Conservation (phyloP, 2,113 vertebrate genomes). For the Lepus americanus region DNA sequence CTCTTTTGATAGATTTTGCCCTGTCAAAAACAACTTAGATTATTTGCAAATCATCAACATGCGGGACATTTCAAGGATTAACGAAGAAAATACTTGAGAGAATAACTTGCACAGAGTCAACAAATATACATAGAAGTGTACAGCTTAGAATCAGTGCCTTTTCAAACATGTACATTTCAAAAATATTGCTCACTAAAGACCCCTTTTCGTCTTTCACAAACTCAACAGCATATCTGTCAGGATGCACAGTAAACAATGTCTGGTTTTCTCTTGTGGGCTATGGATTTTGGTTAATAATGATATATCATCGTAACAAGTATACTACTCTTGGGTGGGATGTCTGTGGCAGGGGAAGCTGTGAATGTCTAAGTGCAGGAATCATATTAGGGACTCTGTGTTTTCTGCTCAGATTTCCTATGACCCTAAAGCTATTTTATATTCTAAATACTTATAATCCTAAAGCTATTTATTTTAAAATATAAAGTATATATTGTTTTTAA, state of each 20-base stretch:
- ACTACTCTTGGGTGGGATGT: background rate
- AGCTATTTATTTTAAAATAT: background rate
- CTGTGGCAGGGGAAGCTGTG: background rate
- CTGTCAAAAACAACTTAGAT: conserved; percentile 27
- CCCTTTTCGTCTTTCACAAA: background rate
- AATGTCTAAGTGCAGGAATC: background rate
- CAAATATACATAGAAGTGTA: background rate
- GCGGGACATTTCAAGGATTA: background rate
- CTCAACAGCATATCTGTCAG: background rate
- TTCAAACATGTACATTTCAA: rapidly evolving
- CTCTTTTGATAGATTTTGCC: background rate
- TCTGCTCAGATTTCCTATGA: background rate
- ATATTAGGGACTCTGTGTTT: background rate
- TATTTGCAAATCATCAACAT: conserved; percentile 33
- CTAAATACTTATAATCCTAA: background rate
- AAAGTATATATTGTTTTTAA: background rate
- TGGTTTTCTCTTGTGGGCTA: background rate
- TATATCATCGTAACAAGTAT: background rate
- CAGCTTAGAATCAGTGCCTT: background rate
- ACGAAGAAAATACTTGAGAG: background rate
- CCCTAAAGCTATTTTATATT: background rate
- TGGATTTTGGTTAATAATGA: background rate
- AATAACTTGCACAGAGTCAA: background rate
- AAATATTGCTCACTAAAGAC: background rate
- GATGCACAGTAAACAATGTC: background rate